These are phyloP conservation scores for Ennomos erosarius DNA, from an alignment of 2,888 invertebrate genomes.

Conservation along the genomic window DNA sequence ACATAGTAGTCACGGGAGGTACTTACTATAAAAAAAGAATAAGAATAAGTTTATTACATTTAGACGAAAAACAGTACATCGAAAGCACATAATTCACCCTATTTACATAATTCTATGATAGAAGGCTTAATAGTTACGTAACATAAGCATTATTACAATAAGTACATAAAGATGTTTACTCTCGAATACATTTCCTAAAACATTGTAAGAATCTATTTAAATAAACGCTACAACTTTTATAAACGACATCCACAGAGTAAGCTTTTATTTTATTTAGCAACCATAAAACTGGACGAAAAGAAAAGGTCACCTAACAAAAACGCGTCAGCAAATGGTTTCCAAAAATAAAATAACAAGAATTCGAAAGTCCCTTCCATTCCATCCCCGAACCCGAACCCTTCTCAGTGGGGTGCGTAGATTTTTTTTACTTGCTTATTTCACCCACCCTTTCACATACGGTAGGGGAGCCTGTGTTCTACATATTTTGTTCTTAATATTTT, in stretches of 20 bases:
- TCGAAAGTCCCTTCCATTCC: constrained; percentile 33
- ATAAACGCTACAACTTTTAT: too few relatives aligned
- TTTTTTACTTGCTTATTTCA: constrained; percentile 41
- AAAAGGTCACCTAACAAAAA: constrained; percentile 23
- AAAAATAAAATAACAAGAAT: constrained; percentile 41
- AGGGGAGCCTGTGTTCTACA: constrained; percentile 33
- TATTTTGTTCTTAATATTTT: constrained; percentile 29
- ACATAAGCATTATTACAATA: too few relatives aligned
- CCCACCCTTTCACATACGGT: constrained; percentile 39
- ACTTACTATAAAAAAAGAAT: too few relatives aligned
- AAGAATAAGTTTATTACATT: too few relatives aligned
- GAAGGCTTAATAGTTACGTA: too few relatives aligned
- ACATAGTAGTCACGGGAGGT: too few relatives aligned
- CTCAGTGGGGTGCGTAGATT: constrained; percentile 42
- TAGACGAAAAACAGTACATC: too few relatives aligned
- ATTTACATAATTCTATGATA: too few relatives aligned
- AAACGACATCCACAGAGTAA: background rate
- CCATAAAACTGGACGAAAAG: constrained; percentile 20
- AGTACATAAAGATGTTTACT: too few relatives aligned
- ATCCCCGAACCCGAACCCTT: constrained; percentile 31
- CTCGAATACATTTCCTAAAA: too few relatives aligned
- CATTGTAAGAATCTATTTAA: too few relatives aligned
- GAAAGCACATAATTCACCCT: too few relatives aligned
- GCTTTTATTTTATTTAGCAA: constrained; percentile 3
- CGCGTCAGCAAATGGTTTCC: constrained; percentile 31